Base-by-base conservation (phyloP, 2,113 vertebrate genomes). In the Passer montanus region DNA sequence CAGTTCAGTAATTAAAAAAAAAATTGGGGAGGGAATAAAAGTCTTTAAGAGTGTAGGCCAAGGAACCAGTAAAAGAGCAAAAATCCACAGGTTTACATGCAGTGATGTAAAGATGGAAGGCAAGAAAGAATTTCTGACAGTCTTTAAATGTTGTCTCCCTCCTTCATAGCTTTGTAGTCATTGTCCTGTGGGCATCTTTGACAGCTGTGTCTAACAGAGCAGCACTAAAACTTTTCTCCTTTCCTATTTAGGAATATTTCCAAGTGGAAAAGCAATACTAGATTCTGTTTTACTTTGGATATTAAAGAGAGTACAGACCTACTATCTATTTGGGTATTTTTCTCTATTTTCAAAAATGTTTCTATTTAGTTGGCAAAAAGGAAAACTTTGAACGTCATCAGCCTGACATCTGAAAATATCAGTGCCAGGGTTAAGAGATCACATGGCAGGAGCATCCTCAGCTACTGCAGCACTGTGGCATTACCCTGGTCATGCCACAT, bases 71-170 rank as follows among this genome's bases (percentile, higher is more conserved):
- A 37, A 63, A 89, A 55, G 37, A 76, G 39, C 10, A 47, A 35
- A 91, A 87, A 50, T 6, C 2, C 12, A 6, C 20, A 28, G 20
- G 8, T 60, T 87, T 37, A 39, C 3, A 5, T 87, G 18, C 33
- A 70, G 8, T 0, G 1, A 15, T 2, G 1, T 19, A 49, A n/a
- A 73, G 59, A 30, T 47, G 46, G 28, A 76, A 31, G 74, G n/a
- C 2, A 8, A n/a, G 73, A 39, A 60, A 27, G 17, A 80, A 58
- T 70, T 66, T 5, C 2, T 47, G 21, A 18, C 11, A 37, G 22
- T 62, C n/a, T 72, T 49, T 26, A 47, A 50, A 33, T 4, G 5
- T n/a, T 59, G 9, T 74, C 55, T 83, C 22, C n/a, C 10, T 80
- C 31, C 53, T 83, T 39, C 30, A 2, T 30, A 62, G 52, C 43